These are phyloP conservation scores for Tympanoctomys barrerae DNA, from an alignment of 2,797 vertebrate species.

Conservation along the genomic window DNA sequence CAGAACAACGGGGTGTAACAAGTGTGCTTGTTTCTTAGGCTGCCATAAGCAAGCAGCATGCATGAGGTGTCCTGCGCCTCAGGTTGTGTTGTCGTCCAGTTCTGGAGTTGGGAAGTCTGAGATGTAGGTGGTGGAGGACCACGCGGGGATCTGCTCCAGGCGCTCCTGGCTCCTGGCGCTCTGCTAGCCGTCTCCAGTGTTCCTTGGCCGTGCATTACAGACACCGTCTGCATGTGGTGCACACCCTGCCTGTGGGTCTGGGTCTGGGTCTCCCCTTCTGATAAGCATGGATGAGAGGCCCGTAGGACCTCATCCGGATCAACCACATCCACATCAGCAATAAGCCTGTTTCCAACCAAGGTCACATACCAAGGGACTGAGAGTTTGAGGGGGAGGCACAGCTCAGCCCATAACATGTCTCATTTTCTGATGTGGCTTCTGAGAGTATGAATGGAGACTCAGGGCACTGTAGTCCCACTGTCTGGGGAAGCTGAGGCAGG, in stretches of 20 bases:
- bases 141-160: neutral
- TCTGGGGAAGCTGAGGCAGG: neutral
- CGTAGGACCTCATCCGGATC: neutral
- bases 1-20: too few species aligned
- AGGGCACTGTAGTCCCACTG: neutral
- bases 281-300: neutral
- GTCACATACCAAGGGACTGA: neutral
- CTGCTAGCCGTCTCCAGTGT: neutral
- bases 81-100: neutral
- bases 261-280: neutral
- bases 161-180: neutral
- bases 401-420: neutral
- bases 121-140: neutral
- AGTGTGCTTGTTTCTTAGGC: neutral
- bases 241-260: neutral
- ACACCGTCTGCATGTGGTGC: neutral
- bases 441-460: neutral
- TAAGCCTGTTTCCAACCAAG: neutral
- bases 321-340: neutral
- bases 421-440: neutral
- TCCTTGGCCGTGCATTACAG: neutral
- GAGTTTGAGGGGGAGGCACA: neutral
- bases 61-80: neutral
- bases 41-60: neutral
- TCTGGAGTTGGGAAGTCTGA: neutral